Evolutionary conservation across 2,113 vertebrate species (phyloP).

Genomic region (Cyanoderma ruficeps): DNA sequence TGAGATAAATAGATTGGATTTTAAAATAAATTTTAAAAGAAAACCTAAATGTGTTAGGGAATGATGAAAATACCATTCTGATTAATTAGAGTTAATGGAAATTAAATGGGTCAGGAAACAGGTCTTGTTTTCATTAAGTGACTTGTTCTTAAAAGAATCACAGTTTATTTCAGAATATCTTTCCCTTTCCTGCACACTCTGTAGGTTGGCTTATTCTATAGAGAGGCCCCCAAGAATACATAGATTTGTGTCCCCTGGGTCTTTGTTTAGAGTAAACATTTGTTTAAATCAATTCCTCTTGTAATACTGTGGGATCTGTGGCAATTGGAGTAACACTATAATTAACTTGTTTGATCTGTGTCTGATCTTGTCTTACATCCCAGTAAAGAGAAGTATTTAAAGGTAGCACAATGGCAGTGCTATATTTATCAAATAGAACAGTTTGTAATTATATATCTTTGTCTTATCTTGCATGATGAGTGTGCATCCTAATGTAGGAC

Average conservation of each 20-base stretch:
- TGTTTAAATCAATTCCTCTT: not conserved
- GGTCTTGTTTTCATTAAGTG: not conserved
- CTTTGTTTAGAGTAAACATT: not conserved
- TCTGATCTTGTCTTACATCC: not conserved
- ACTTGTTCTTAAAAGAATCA: not conserved
- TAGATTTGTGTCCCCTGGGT: not conserved
- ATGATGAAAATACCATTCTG: not conserved
- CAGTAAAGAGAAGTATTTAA: constrained; percentile 4
- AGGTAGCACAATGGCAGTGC: not conserved
- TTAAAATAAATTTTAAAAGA: not conserved
- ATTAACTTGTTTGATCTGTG: not conserved
- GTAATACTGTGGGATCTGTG: not conserved
- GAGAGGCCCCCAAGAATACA: not conserved
- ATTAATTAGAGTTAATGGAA: not conserved
- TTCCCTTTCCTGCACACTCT: not conserved
- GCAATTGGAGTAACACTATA: not conserved
- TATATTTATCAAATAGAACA: not conserved
- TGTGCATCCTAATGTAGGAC: not conserved
- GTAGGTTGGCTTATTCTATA: not conserved
- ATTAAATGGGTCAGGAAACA: not conserved
- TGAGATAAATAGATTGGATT: not conserved
- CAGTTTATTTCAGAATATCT: not conserved
- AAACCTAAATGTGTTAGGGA: not conserved
- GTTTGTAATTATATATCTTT: not conserved
- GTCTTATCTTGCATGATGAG: not conserved